Base-by-base conservation (phyloP, 2,888 invertebrate species). In the Isotomurus palustris region DNA sequence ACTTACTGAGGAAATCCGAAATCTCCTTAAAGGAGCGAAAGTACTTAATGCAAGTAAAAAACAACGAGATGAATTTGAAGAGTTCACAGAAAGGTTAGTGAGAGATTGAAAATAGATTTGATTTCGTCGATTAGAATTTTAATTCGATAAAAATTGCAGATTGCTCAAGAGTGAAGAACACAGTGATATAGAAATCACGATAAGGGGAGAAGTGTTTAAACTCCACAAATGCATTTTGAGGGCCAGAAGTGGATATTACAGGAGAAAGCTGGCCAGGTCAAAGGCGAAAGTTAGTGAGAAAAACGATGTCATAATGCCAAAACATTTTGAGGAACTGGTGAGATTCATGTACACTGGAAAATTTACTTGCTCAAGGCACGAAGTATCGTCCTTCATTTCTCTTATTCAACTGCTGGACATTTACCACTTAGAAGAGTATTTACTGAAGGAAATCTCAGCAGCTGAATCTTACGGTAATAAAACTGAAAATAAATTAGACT, bases 61-160 rank as follows among this genome's bases (percentile, higher is more conserved):
- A 55, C 68, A 76, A 36, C 65, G 79, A 60, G 77, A 78, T 69
- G 69, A 73, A 24, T 80, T 76, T 71, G 75, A 77, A 40, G 79
- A 79, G 64, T 79, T 79, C 69, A 71, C 79, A 43, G 72, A 79
- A 58, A 74, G n/a, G n/a, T n/a, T n/a, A n/a, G n/a, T n/a, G n/a
- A n/a, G n/a, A n/a, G n/a, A n/a, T n/a, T n/a, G n/a, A n/a, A n/a
- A n/a, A n/a, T n/a, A n/a, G n/a, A n/a, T n/a, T n/a, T n/a, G n/a
- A n/a, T n/a, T n/a, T n/a, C n/a, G n/a, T n/a, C n/a, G n/a, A n/a
- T n/a, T n/a, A n/a, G n/a, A n/a, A n/a, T n/a, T n/a, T n/a, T n/a
- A n/a, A n/a, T 38, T 38, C 38, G 17, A 5, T 38, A 5, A 5
- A 5, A 38, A 5, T 38, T 38, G 5, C 38, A 38, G 38, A 19